Evolutionary conservation across 2,113 vertebrate species (phyloP).

Genomic region (Isichthys henryi): DNA sequence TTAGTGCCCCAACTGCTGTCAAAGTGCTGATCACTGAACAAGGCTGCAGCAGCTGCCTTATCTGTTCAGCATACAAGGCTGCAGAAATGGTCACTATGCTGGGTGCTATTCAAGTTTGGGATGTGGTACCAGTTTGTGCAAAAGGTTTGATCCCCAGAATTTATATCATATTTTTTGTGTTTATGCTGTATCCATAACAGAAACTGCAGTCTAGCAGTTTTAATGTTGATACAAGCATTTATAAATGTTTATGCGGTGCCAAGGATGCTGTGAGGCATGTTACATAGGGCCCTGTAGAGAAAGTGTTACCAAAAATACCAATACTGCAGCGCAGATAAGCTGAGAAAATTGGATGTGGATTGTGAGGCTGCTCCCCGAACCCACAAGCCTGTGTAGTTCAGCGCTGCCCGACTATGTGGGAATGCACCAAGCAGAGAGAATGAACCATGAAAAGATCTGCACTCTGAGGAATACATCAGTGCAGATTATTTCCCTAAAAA

Average conservation of each 20-base stretch:
- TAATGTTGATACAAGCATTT: constrained; percentile 5
- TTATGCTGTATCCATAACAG: background rate
- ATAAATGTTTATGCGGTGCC: background rate
- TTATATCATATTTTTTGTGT: background rate
- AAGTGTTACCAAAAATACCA: background rate
- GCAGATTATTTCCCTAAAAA: background rate
- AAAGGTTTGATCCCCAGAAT: background rate
- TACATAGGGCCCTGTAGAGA: background rate
- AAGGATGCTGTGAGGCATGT: background rate
- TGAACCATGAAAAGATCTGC: constrained; percentile 4
- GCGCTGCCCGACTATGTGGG: background rate
- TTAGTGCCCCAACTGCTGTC: background rate
- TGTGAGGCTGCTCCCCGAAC: background rate
- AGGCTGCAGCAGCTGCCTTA: background rate
- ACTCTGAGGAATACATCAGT: background rate
- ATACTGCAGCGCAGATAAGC: background rate
- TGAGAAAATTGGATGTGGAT: background rate
- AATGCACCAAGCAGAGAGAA: background rate
- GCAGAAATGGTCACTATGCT: background rate
- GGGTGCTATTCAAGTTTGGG: background rate
- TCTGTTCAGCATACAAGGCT: background rate
- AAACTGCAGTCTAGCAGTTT: constrained; percentile 8
- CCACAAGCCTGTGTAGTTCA: background rate
- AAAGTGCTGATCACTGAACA: background rate
- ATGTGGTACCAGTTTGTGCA: background rate